Evolutionary conservation across 2,113 vertebrate species (phyloP).

Genomic region (Potamarius usumacintae): DNA sequence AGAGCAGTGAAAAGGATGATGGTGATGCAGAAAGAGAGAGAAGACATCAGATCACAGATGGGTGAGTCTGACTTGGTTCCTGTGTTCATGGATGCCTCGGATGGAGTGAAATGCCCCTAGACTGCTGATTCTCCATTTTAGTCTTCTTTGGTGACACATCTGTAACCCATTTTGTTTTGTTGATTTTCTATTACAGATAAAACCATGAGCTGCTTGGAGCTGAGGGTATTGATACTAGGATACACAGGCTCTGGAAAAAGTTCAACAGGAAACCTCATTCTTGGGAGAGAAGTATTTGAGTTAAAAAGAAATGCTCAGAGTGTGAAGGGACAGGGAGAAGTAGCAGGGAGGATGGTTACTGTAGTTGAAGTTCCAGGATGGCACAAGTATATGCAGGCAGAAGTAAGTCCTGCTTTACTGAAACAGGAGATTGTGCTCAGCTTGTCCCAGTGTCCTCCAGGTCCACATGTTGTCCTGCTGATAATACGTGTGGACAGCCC

Average conservation of each 20-base stretch:
- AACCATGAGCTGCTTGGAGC: neutral
- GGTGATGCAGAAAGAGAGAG: neutral
- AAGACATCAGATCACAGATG: neutral
- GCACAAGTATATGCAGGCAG: neutral
- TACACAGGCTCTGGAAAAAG: neutral
- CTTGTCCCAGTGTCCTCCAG: constrained; percentile 9
- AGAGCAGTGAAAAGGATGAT: neutral
- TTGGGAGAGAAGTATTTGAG: neutral
- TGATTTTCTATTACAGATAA: neutral
- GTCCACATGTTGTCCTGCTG: constrained; percentile 5
- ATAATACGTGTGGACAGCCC: neutral
- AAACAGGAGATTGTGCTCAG: constrained; percentile 22
- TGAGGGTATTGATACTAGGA: neutral
- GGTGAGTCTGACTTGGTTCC: neutral
- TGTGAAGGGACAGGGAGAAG: neutral
- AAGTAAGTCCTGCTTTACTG: neutral
- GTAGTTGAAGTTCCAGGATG: constrained; percentile 29
- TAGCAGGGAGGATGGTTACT: neutral
- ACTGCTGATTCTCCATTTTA: too few species aligned
- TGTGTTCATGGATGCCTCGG: too few species aligned
- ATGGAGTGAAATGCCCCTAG: too few species aligned
- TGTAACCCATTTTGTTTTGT: too few species aligned
- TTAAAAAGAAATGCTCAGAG: neutral
- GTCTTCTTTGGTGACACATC: too few species aligned
- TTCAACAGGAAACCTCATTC: neutral